Base-by-base conservation (phyloP, 92 coral and sea anemone genomes). In the Paragorgia papillata region DNA sequence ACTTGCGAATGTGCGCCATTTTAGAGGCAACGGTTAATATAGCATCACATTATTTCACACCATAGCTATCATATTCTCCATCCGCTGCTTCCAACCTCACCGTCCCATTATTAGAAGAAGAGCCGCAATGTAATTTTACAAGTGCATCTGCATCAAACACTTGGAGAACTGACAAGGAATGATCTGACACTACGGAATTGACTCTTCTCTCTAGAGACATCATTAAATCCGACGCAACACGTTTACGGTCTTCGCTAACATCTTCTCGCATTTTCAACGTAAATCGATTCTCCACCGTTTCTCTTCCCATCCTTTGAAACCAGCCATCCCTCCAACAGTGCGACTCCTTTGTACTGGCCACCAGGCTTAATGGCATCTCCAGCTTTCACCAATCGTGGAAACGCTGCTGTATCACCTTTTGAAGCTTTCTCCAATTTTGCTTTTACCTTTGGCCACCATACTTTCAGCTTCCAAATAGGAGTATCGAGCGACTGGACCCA, bases 391-490 rank as follows among this genome's bases (percentile, higher is more conserved):
- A 64, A 48, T 80, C 84, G 54, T 37, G 67, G 84, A 63, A 62
- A 78, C 18, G 40, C 19, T 40, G 44, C 40, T 15, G 49, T 51
- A 77, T 62, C 82, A 59, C 58, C 77, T 32, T 48, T 50, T 15
- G 66, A 62, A 29, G 67, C 75, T 67, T 66, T 63, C 54, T 51
- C n/a, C n/a, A n/a, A n/a, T n/a, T n/a, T n/a, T n/a, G n/a, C n/a
- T n/a, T n/a, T n/a, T n/a, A n/a, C n/a, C 58, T 49, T 80, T 57
- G 69, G 79, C 84, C 75, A 57, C 84, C 84, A 80, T 31, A 80
- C 48, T 55, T 68, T 80, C 61, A 80, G 39, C 66, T 76, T 61
- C 82, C 68, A 76, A 37, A 76, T 61, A 22, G 82, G 82, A 28
- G 73, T 60, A 54, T 76, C 82, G 22, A 76, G 73, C 21, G 82